Conservation (phyloP, 1,140 invertebrate genomes). For the Pachypeltis micranthus region DNA sequence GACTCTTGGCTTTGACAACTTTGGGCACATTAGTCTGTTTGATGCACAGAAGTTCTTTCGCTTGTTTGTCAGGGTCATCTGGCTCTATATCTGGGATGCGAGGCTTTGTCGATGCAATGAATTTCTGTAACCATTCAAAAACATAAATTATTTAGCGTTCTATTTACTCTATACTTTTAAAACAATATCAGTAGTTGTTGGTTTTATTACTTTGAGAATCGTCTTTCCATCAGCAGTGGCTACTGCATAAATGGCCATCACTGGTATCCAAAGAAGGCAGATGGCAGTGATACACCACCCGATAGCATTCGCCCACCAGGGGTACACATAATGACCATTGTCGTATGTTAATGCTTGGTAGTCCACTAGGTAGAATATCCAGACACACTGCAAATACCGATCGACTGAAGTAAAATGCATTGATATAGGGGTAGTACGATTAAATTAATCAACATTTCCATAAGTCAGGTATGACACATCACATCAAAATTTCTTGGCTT, state of each 20-base stretch:
- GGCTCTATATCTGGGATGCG: neutral
- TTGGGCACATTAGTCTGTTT: neutral
- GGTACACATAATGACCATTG: conserved; percentile 64
- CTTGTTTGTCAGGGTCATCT: neutral
- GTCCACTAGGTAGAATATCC: conserved; percentile 77
- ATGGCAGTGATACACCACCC: conserved; percentile 77
- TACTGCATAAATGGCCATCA: conserved; percentile 61
- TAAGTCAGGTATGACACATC: no score
- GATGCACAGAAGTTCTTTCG: conserved; percentile 1
- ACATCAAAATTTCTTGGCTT: no score
- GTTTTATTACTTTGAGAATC: conserved; percentile 58
- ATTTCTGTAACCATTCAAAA: conserved; percentile 5
- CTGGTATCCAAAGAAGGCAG: conserved; percentile 74
- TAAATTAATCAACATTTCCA: no score
- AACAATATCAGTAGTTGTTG: no score
- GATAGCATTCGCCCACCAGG: conserved; percentile 67
- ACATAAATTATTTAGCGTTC: no score
- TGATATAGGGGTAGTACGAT: no score
- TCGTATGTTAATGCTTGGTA: conserved; percentile 71
- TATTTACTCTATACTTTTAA: no score
- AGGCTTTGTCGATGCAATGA: neutral
- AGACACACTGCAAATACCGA: conserved; percentile 52
- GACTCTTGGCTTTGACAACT: neutral
- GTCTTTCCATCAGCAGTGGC: conserved; percentile 54
- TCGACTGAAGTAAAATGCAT: no score